Conservation (phyloP, 2,797 vertebrate genomes). For the Coluber constrictor region DNA sequence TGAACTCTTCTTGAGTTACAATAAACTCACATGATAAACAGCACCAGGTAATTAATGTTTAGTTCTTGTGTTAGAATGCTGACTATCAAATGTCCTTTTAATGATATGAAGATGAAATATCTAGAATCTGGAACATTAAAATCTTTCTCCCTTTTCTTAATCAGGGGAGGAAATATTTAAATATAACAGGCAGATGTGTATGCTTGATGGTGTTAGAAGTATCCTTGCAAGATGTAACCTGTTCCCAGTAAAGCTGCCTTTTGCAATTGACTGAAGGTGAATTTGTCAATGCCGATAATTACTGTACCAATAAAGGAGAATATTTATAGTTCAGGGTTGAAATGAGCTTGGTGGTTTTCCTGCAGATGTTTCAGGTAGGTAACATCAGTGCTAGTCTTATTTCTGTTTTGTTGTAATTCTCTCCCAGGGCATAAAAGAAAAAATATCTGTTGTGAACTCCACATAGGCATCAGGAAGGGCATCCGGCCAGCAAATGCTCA, state of each 20-base stretch:
- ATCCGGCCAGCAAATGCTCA: neutral
- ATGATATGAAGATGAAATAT: neutral
- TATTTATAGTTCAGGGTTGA: neutral
- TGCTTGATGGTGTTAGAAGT: neutral
- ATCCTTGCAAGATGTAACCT: neutral
- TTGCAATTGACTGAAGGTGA: neutral
- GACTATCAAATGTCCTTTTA: slow-evolving; percentile 1
- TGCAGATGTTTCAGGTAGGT: neutral
- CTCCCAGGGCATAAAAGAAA: neutral
- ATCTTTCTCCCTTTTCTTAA: neutral
- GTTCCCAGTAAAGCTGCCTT: neutral
- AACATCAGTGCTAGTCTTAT: neutral
- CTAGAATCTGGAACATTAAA: slow-evolving; percentile 23
- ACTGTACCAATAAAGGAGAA: neutral
- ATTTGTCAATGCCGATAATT: neutral
- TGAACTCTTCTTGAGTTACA: slow-evolving; percentile 28
- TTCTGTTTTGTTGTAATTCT: neutral
- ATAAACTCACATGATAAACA: neutral
- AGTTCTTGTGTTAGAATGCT: neutral
- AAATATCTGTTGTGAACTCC: neutral
- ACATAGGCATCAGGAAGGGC: neutral
- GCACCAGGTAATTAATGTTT: neutral
- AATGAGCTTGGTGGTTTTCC: neutral
- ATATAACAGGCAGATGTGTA: neutral
- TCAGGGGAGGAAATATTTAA: neutral